Evolutionary conservation across 2,888 invertebrate genomes (phyloP).

Genomic region (Acanthococcus lagerstroemiae): DNA sequence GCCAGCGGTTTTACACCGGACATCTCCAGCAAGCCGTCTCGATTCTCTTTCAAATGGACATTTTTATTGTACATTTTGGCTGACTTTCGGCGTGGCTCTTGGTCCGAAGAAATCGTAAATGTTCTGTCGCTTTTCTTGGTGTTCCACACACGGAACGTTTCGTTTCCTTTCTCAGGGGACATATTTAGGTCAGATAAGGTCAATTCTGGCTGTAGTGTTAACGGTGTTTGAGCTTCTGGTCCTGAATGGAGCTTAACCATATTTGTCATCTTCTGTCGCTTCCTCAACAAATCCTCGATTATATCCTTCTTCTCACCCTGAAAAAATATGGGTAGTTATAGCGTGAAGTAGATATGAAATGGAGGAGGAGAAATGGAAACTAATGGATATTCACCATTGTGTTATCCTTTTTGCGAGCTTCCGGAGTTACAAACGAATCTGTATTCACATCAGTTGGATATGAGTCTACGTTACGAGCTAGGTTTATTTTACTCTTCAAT

Average conservation of each 20-base stretch:
- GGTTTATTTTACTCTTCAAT: slow-evolving; percentile 15
- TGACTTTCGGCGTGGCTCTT: background rate
- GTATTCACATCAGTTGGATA: too few relatives aligned
- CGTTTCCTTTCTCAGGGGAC: background rate
- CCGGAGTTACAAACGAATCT: too few relatives aligned
- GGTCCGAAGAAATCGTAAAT: background rate
- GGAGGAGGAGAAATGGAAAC: too few relatives aligned
- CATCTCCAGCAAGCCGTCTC: background rate
- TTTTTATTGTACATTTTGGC: background rate
- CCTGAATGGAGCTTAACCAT: too few relatives aligned
- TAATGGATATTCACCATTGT: too few relatives aligned
- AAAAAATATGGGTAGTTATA: too few relatives aligned
- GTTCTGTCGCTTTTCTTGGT: background rate
- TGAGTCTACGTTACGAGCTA: background rate
- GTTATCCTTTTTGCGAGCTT: too few relatives aligned
- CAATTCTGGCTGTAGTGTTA: background rate
- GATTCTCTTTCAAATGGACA: background rate
- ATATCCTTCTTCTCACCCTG: too few relatives aligned
- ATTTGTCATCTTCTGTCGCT: too few relatives aligned
- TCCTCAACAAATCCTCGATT: too few relatives aligned
- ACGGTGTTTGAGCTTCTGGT: too few relatives aligned
- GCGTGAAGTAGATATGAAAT: too few relatives aligned
- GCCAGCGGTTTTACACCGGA: slow-evolving; percentile 12
- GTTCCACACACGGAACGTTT: background rate
- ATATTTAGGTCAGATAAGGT: background rate